Percentiles rank a stretch among this genome's conserved stretches.
Conservation (phyloP, 2,113 vertebrate species). For the Odocoileus virginianus region DNA sequence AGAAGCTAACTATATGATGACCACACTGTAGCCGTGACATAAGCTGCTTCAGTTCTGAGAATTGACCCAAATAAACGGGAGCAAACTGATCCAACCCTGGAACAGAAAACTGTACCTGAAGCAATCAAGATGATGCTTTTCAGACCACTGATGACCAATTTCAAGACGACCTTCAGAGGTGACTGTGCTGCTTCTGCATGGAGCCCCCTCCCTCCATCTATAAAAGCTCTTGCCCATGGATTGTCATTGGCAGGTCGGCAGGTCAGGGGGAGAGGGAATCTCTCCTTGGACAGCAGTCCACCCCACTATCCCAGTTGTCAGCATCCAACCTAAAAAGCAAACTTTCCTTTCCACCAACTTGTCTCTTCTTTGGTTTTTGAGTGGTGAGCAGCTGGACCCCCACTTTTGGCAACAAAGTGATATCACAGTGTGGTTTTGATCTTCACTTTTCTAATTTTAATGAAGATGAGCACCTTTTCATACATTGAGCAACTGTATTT, state of each 20-base stretch:
- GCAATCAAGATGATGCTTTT: background rate
- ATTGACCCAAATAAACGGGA: background rate
- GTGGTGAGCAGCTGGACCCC: background rate
- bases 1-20: background rate
- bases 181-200: background rate
- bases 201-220: background rate
- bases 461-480: background rate
- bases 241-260: accelerated
- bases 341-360: background rate
- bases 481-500: background rate
- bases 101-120: background rate
- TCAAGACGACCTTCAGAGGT: background rate
- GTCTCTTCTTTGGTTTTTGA: background rate
- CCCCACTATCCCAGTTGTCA: background rate
- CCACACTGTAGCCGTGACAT: background rate
- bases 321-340: background rate
- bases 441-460: background rate
- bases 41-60: background rate
- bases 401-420: background rate
- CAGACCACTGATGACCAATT: background rate
- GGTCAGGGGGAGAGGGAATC: background rate
- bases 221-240: background rate
- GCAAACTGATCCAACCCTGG: background rate
- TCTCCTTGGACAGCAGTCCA: background rate
- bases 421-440: background rate